Conservation (phyloP, 2,113 vertebrate genomes). For the Corydoras maculifer region DNA sequence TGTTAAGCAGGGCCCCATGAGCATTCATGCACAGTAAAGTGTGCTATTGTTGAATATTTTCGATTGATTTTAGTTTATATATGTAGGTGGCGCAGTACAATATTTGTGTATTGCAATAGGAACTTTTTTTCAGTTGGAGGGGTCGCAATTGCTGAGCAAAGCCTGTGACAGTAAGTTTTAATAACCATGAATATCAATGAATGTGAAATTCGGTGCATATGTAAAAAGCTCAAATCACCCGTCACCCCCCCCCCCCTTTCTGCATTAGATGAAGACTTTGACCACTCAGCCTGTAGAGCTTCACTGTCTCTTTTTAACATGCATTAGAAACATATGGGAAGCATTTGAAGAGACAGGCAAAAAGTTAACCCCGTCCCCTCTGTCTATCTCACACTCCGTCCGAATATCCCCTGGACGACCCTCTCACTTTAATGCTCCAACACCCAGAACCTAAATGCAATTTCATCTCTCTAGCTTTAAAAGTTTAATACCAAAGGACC, state of each 20-base stretch:
- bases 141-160: too few relatives aligned
- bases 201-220: too few relatives aligned
- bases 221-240: background rate
- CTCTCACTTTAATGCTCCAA: constrained; percentile 21
- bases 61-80: too few relatives aligned
- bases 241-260: background rate
- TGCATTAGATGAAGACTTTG: constrained; percentile 11
- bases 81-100: too few relatives aligned
- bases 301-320: constrained; percentile 39
- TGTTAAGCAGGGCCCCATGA: too few relatives aligned
- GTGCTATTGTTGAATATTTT: too few relatives aligned
- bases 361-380: constrained; percentile 20
- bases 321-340: constrained; percentile 48
- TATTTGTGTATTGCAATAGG: too few relatives aligned
- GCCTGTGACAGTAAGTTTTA: too few relatives aligned
- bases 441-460: constrained; percentile 50
- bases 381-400: constrained; percentile 35
- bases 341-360: constrained; percentile 41
- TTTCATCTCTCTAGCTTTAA: constrained; percentile 50
- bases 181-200: too few relatives aligned
- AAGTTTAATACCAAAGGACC: constrained; percentile 52
- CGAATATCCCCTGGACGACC: constrained; percentile 28
- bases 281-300: constrained; percentile 6
- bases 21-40: too few relatives aligned
- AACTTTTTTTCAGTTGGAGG: too few relatives aligned